Evolutionary conservation across 2,797 vertebrate species (phyloP), one percentile per base, ranked within the genome.

Genomic region (Sebastes itinus): DNA sequence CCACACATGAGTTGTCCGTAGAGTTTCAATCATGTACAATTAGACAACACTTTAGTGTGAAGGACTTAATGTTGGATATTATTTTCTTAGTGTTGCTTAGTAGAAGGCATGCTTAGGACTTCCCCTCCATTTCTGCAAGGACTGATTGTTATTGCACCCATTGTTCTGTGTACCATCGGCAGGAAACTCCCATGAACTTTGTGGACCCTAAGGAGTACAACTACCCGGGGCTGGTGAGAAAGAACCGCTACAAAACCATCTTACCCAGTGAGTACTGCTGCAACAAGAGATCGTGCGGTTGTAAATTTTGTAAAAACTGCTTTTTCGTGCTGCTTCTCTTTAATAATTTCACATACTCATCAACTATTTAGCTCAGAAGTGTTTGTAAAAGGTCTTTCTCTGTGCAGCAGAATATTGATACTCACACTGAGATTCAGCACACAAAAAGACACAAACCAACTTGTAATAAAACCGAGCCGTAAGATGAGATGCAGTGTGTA

Each of bases 181-280:
- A 99, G 98, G 98, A 99, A 96, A 98, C 98, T 89, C 98, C 97
- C 83, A 99, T 99, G 98, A 99, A 99, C 89, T 99, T 99, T 90
- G 97, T 99, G 92, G 98, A 99, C 93, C 98, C 98, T 2, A 99
- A 99, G 90, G 98, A 99, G 84, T 99, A 99, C 70, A 97, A 96
- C 94, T 98, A 99, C 89, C 98, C 98, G 42, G 98, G 98, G 73
- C 95, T 99, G 88, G 98, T 99, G 89, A 96, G 98, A 94, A 99
- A 99, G 95, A 99, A 99, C 93, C 97, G 98, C 86, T 99, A 99
- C 94, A 99, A 97, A 96, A 99, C 98, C 82, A 99, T 99, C 91
- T 96, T 99, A 85, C 98, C 98, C 92, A 99, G 98, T 99, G 93
- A 97, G 98, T 97, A 83, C 63, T 68, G 63, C 75, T 38, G 54